Evolutionary conservation across 2,888 invertebrate species (phyloP), one percentile per base, ranked within the genome.

Genomic region (Eumacrocentrus americanus): DNA sequence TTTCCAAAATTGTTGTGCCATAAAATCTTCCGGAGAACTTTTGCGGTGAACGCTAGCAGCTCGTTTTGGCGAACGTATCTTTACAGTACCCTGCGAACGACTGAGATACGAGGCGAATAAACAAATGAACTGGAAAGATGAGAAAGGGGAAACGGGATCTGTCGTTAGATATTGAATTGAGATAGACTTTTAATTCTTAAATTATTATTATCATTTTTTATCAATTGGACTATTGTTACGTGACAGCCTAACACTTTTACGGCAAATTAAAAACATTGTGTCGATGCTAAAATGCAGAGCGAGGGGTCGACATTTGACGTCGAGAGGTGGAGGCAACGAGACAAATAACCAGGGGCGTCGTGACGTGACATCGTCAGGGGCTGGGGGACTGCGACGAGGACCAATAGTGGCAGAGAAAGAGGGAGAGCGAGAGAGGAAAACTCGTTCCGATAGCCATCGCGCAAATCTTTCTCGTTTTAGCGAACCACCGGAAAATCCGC

Each of bases 371-470:
- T 12, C n/a, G 51, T 51, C 37, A 51, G 3, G 12, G 7, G 34
- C 14, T 16, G 48, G 29, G 14, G 34, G 48, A 34, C 16, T 11
- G 20, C 9, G 35, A 37, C 20, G 12, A 37, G 7, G 12, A 51
- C 22, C 20, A 35, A 51, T 35, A 51, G 35, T 9, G 25, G 16
- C 1, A 9, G 25, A 48, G 34, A 11, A 7, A 9, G 23, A 23
- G 23, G 7, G 46, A 7, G 7, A 46, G 46, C 18, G 11, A 46
- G 3, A 23, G 22, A 7, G 16, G 37, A 23, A 37, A 51, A 51
- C 18, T 51, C 20, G 18, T 51, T 51, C 37, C 12, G 51, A 51
- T 51, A 51, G 37, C 35, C 37, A 51, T 51, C 22, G 37, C 35
- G 22, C 20, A 37, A 51, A 37, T 37, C 35, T 20, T 35, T 20